A percentile compares a stretch with the other conserved stretches of the same genome.
Evolutionary conservation across 2,113 vertebrate species (phyloP).

Genomic region (Taxidea taxus): DNA sequence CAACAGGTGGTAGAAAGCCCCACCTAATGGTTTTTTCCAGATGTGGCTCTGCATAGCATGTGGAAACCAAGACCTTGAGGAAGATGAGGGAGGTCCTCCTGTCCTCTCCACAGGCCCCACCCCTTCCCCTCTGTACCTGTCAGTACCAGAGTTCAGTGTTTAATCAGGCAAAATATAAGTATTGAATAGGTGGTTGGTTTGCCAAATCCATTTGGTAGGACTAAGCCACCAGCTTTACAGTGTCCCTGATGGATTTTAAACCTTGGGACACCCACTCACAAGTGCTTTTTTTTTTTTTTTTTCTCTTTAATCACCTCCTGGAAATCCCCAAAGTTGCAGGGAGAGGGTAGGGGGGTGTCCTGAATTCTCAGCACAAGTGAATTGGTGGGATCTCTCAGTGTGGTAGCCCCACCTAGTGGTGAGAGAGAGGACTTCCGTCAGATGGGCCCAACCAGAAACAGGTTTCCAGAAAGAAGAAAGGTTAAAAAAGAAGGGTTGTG

Average conservation of each 20-base stretch:
- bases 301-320: neutral
- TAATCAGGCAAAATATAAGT: slow-evolving; percentile 47
- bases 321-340: neutral
- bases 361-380: neutral
- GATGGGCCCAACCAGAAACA: neutral
- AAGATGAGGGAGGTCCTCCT: neutral
- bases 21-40: neutral
- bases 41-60: neutral
- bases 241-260: slow-evolving; percentile 42
- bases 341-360: fast-evolving
- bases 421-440: neutral
- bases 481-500: neutral
- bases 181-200: slow-evolving; percentile 60
- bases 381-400: neutral
- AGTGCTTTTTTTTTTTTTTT: slow-evolving; percentile 27
- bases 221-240: slow-evolving; percentile 10
- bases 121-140: neutral
- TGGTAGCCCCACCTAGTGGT: neutral
- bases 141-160: slow-evolving; percentile 71
- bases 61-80: neutral
- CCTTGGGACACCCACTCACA: neutral
- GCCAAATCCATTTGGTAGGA: slow-evolving; percentile 21
- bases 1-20: neutral
- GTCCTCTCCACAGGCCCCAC: neutral
- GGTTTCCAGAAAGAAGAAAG: slow-evolving; percentile 15